These are phyloP conservation scores for Calephelis virginiensis DNA, from an alignment of 1,140 invertebrate genomes.

Conservation along the genomic window DNA sequence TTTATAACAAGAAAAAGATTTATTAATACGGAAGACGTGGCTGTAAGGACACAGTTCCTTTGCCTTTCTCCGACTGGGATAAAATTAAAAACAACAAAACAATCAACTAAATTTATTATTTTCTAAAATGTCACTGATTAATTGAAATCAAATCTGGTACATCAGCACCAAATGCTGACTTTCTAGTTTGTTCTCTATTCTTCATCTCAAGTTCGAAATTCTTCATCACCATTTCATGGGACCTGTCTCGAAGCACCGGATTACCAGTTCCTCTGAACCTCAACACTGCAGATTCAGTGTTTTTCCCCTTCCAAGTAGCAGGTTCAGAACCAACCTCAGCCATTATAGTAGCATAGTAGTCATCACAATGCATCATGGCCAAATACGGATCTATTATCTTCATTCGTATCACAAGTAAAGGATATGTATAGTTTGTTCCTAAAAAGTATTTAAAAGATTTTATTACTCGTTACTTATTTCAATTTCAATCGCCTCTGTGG, in stretches of 20 bases:
- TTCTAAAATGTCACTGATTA: not conserved
- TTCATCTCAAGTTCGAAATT: conserved; percentile 14
- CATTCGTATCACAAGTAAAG: conserved; percentile 35
- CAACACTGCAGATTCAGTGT: conserved; percentile 35
- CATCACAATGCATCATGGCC: conserved; percentile 49
- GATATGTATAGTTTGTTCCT: conserved; percentile 36
- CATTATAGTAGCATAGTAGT: conserved; percentile 44
- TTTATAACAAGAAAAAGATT: no score
- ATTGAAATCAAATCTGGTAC: not conserved
- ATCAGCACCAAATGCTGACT: conserved; percentile 13
- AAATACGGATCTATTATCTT: conserved; percentile 55
- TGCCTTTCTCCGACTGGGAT: no score
- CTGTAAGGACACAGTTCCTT: no score
- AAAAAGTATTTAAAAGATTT: conserved; percentile 6
- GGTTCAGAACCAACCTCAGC: conserved; percentile 43
- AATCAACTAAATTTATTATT: not conserved
- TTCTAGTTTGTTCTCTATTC: conserved; percentile 19
- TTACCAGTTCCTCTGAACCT: conserved; percentile 42
- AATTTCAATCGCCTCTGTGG: no score
- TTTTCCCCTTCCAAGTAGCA: conserved; percentile 29
- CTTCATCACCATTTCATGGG: conserved; percentile 21
- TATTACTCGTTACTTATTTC: no score
- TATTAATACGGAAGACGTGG: no score
- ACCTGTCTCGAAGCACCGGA: conserved; percentile 33
- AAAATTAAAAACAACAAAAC: no score